phyloP scores from a whole-genome alignment of 2,888 invertebrate species.

The Trissolcus brochymenae region DNA sequence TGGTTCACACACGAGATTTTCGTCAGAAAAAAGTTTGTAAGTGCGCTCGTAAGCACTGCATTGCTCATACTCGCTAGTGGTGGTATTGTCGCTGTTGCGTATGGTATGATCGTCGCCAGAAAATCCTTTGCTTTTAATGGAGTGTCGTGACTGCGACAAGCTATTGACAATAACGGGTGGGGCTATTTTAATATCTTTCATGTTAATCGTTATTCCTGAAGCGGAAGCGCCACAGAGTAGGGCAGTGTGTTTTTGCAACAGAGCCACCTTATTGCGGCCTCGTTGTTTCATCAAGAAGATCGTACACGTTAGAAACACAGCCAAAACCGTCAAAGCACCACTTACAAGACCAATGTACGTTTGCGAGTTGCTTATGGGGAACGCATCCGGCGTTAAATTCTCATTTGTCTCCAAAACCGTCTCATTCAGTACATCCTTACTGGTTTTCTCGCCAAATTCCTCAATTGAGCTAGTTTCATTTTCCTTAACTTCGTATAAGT shows the following conservation, averaged over 20 bases:
- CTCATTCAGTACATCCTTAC: conserved; percentile 64
- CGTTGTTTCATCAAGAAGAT: conserved; percentile 82
- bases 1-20: conserved; percentile 62
- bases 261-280: conserved; percentile 81
- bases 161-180: conserved; percentile 80
- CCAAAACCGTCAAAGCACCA: conserved; percentile 82
- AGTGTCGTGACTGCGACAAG: conserved; percentile 77
- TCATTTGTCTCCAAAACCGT: conserved; percentile 65
- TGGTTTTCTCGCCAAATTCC: conserved; percentile 27
- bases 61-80: conserved; percentile 69
- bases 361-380: conserved; percentile 79
- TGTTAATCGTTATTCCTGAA: conserved; percentile 79
- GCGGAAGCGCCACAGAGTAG: conserved; percentile 79
- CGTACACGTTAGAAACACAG: conserved; percentile 81
- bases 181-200: conserved; percentile 80
- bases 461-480: conserved; percentile 52
- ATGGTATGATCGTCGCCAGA: conserved; percentile 61
- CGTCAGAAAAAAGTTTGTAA: conserved; percentile 69
- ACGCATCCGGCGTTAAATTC: conserved; percentile 78
- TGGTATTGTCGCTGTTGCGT: conserved; percentile 78
- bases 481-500: conserved; percentile 44
- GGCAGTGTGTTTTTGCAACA: conserved; percentile 81
- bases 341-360: conserved; percentile 79
- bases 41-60: conserved; percentile 70
- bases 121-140: conserved; percentile 75